Evolutionary conservation across 2,113 vertebrate genomes (phyloP), one percentile per base, ranked within the genome.

Genomic region (Castor canadensis): DNA sequence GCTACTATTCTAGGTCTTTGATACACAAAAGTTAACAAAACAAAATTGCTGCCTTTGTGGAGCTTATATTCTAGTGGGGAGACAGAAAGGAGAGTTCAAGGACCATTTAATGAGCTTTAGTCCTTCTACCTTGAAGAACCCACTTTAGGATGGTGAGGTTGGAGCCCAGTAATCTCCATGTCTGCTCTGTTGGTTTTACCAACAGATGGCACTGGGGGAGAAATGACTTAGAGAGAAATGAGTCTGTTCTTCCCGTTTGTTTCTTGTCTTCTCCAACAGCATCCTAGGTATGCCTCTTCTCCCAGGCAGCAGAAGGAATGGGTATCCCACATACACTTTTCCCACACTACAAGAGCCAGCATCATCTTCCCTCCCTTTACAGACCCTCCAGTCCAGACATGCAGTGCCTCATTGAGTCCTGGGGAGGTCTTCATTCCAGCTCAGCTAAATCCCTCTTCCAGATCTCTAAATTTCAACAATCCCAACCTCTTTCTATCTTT

Each of bases 151-250:
- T n/a, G 38, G 6, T 19, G 47, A 6, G 12, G n/a, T 26, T 35
- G n/a, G 45, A 35, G 17, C 19, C 28, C 9, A 4, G 9, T 5
- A 5, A 9, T 4, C 3, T 9, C 32, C n/a, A 11, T 28, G 8
- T 69, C 17, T 16, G 11, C 8, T 24, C 66, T 38, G 3, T 91
- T 10, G 60, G 49, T 45, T 81, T 17, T 47, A 32, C 60, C 30
- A 20, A 90, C 26, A 87, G 60, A 60, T 58, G 19, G 26, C 2
- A 0, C 32, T 4, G 15, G 30, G 43, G 56, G 38, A 62, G 10
- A 40, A 49, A 22, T 2, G 26, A 38, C 4, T n/a, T n/a, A 13
- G 26, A 22, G 45, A 72, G 62, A 8, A 30, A n/a, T 32, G 28
- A 47, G 30, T 17, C 22, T 38, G 22, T 40, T 54, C 5, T 30